Evolutionary conservation across 1,140 invertebrate genomes (phyloP), one percentile per base, ranked within the genome.

Genomic region (Nephotettix cincticeps): DNA sequence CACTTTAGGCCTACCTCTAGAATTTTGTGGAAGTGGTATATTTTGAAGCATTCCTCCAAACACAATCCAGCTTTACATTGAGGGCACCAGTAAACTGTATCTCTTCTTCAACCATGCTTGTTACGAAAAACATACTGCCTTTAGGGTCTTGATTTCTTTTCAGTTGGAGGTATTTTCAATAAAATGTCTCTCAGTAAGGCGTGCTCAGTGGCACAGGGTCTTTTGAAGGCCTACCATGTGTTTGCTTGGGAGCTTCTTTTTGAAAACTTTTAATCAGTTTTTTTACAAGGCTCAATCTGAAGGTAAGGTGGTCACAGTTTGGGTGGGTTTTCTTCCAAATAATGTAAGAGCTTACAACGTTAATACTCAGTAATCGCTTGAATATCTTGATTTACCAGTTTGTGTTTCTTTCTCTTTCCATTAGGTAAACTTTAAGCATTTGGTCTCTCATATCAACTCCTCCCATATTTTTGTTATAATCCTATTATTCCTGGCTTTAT

Each of bases 381-480:
- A 54, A 54, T 4, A 54, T 4, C 23, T 54, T 54, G 6, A 54
- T 14, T 6, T 54, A 54, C 47, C 47, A 54, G 6, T 54, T 54
- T 54, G 47, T 14, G 23, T n/a, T n/a, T n/a, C n/a, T n/a, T n/a
- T n/a, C 23, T 54, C 47, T 11, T 21, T 54, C 47, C 47, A 54
- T 54, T 21, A 54, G 4, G 4, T 54, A 54, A 21, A 6, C 23
- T 54, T 21, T 17, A 40, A 54, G 47, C 47, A 54, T 54, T 19
- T 54, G 47, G 47, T 54, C 47, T 19, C 47, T 11, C 47, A 54
- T 54, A 21, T 54, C 47, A 54, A 54, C 47, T 9, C 47, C 47
- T 54, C 47, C 47, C 47, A 6, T 54, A 54, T 11, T 54, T 54
- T 54, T 54, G 19, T 54, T 54, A 21, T 54, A 54, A 54, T 54